phyloP scores from a whole-genome alignment of 1,140 invertebrate species.

The Drosophila sp. region DNA sequence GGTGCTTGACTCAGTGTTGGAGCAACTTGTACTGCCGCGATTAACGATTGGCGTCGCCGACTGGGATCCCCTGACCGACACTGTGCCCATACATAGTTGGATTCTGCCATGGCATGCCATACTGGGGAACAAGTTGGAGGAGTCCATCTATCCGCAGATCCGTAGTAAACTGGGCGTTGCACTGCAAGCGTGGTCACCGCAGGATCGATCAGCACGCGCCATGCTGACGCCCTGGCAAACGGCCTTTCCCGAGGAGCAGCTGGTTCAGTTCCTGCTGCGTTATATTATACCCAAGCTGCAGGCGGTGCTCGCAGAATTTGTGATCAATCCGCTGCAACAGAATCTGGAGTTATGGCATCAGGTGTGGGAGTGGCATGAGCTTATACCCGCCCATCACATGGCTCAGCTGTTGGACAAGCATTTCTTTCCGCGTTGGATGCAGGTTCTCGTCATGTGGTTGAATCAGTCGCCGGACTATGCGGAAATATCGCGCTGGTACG shows the following conservation, averaged over 20 bases:
- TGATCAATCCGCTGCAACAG: slow-evolving; percentile 95
- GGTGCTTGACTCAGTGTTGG: slow-evolving; percentile 93
- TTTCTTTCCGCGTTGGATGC: slow-evolving; percentile 95
- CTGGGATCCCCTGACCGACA: slow-evolving; percentile 98
- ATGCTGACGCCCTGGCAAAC: slow-evolving; percentile 96
- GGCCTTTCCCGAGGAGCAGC: slow-evolving; percentile 92
- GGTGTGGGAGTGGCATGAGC: slow-evolving; percentile 94
- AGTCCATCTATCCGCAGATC: slow-evolving; percentile 95
- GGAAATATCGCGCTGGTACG: slow-evolving; percentile 94
- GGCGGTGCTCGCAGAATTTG: slow-evolving; percentile 88
- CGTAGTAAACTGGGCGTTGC: slow-evolving; percentile 95
- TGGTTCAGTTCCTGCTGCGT: slow-evolving; percentile 93
- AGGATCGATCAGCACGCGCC: slow-evolving; percentile 95
- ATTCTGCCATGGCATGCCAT: slow-evolving; percentile 94
- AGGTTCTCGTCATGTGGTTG: slow-evolving; percentile 91
- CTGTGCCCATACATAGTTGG: slow-evolving; percentile 97
- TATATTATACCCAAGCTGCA: slow-evolving; percentile 97
- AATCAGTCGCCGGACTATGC: slow-evolving; percentile 92
- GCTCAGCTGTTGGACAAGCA: slow-evolving; percentile 91
- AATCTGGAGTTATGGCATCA: slow-evolving; percentile 91
- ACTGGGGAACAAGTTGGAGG: slow-evolving; percentile 88
- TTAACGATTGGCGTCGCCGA: slow-evolving; percentile 92
- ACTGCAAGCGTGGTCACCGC: slow-evolving; percentile 95
- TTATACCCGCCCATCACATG: slow-evolving; percentile 90
- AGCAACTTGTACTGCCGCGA: slow-evolving; percentile 92